Conservation (phyloP, 2,797 vertebrate species). For the Crocidura indochinensis region DNA sequence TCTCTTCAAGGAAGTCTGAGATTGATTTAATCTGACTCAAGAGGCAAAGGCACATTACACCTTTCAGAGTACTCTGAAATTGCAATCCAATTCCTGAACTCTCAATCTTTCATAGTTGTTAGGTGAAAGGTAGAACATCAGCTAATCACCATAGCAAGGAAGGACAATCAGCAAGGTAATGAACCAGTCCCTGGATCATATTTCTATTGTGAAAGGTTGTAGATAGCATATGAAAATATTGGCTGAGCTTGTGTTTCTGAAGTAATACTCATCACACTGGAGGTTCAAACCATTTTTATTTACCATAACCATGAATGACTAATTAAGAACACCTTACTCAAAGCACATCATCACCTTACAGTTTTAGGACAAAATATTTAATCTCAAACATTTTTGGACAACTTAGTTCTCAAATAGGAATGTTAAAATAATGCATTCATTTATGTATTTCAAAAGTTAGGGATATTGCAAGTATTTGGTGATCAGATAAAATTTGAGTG, state of each 20-base stretch:
- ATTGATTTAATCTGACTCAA: neutral
- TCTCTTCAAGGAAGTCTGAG: neutral
- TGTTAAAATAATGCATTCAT: constrained; percentile 34
- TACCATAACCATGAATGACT: constrained; percentile 16
- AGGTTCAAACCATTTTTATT: constrained; percentile 60
- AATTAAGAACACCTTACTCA: constrained; percentile 44
- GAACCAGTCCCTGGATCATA: constrained; percentile 44
- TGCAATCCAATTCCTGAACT: constrained; percentile 12
- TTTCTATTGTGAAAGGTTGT: constrained; percentile 64
- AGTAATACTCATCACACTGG: neutral
- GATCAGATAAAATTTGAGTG: neutral
- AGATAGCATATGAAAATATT: constrained; percentile 42
- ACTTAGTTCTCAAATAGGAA: constrained; percentile 49
- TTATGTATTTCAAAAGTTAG: constrained; percentile 21
- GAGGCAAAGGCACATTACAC: neutral
- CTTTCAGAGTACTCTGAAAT: neutral
- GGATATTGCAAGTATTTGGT: constrained; percentile 8
- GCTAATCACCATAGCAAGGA: neutral
- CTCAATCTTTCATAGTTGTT: neutral
- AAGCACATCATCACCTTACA: constrained; percentile 33
- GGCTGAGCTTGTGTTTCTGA: constrained; percentile 35
- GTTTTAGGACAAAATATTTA: neutral
- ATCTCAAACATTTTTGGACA: neutral
- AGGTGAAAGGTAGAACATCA: constrained; percentile 41
- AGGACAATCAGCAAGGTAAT: constrained; percentile 66